Evolutionary conservation across 64 coral and sea anemone species (phyloP).

Genomic region (Dendrophyllia cribrosa): DNA sequence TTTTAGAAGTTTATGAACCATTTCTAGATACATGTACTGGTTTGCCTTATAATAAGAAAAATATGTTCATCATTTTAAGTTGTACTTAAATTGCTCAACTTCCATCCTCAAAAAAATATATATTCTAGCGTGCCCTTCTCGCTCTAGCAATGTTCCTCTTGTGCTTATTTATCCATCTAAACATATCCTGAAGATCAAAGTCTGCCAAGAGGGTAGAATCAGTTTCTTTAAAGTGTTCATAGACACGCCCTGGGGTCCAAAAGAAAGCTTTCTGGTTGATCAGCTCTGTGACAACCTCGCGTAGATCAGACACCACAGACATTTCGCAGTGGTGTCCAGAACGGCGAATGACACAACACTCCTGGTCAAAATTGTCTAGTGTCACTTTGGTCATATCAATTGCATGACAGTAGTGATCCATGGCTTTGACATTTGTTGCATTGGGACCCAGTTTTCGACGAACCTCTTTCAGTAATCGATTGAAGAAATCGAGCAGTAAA

Average conservation of each 20-base stretch:
- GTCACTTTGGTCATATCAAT: slow-evolving; percentile 66
- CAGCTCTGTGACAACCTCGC: slow-evolving; percentile 66
- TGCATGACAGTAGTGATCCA: slow-evolving; percentile 65
- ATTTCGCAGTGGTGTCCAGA: slow-evolving; percentile 75
- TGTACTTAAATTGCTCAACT: not conserved
- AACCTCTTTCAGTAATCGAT: slow-evolving; percentile 73
- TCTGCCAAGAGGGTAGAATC: slow-evolving; percentile 61
- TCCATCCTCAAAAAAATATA: not conserved
- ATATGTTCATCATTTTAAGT: too few relatives aligned
- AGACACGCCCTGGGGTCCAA: slow-evolving; percentile 55
- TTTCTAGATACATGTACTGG: too few relatives aligned
- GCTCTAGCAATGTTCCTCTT: slow-evolving; percentile 73
- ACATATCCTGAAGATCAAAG: slow-evolving; percentile 81
- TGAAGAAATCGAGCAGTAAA: slow-evolving; percentile 74
- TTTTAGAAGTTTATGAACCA: too few relatives aligned
- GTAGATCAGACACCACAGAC: slow-evolving; percentile 47
- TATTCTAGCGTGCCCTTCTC: slow-evolving; percentile 68
- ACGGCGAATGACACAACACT: slow-evolving; percentile 51
- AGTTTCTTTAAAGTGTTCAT: slow-evolving; percentile 53
- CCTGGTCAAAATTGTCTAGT: slow-evolving; percentile 67
- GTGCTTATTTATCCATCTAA: slow-evolving; percentile 75
- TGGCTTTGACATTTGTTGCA: slow-evolving; percentile 56
- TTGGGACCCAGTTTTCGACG: slow-evolving; percentile 76
- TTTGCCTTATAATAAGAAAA: too few relatives aligned
- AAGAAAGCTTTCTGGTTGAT: slow-evolving; percentile 58